Percentiles rank a stretch among this genome's conserved stretches.
Evolutionary conservation across 2,888 invertebrate species (phyloP).

Genomic region (Odontothrips loti): DNA sequence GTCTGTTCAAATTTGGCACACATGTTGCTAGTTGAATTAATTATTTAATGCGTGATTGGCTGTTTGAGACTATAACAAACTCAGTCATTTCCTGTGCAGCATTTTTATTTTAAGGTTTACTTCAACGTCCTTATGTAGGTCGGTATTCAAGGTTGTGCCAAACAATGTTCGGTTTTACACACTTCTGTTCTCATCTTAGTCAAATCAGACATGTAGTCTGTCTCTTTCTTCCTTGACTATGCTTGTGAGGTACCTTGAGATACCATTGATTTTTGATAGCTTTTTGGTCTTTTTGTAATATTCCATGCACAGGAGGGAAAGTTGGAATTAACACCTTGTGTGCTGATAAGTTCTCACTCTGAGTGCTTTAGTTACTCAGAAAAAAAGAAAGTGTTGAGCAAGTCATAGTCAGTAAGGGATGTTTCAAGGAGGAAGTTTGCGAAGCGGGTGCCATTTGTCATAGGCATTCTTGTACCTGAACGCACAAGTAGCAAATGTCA

Average conservation of each 20-base stretch:
- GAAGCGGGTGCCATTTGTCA: neutral
- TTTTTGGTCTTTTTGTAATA: neutral
- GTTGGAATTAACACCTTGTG: neutral
- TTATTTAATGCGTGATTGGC: neutral
- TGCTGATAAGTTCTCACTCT: neutral
- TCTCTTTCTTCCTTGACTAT: neutral
- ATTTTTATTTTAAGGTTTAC: neutral
- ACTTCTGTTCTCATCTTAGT: neutral
- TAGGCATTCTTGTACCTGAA: slow-evolving; percentile 23
- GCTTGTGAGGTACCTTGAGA: neutral
- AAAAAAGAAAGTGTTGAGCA: neutral
- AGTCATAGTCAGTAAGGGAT: slow-evolving; percentile 11
- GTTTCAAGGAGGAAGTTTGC: slow-evolving; percentile 1
- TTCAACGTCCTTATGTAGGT: neutral
- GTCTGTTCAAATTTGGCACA: neutral
- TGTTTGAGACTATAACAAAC: neutral
- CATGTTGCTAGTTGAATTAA: neutral
- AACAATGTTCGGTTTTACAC: neutral
- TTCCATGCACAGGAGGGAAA: neutral
- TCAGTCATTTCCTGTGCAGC: neutral
- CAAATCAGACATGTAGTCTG: neutral
- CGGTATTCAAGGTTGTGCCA: slow-evolving; percentile 2
- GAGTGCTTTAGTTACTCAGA: neutral
- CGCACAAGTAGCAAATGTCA: neutral
- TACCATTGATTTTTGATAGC: neutral